phyloP scores from a whole-genome alignment of 2,113 vertebrate genomes.

The Callithrix jacchus region DNA sequence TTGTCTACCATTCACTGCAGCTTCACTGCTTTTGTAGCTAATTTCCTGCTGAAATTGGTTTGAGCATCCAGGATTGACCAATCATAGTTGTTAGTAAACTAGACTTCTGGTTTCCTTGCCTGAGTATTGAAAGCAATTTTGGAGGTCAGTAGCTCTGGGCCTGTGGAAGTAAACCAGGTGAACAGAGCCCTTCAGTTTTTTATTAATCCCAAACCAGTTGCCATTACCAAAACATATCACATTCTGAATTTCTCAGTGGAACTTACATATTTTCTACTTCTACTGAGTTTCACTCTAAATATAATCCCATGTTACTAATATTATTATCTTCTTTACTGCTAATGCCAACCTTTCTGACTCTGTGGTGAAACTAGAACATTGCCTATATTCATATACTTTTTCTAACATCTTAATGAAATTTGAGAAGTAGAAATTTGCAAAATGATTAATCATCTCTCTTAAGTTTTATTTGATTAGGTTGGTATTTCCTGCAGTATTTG shows the following conservation, averaged over 20 bases:
- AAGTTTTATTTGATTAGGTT: no score
- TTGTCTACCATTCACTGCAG: background rate
- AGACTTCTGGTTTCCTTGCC: background rate
- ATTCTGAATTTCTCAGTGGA: background rate
- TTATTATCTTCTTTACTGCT: background rate
- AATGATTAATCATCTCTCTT: background rate
- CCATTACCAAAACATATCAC: background rate
- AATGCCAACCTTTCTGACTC: background rate
- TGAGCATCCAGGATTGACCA: background rate
- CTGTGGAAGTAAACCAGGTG: background rate
- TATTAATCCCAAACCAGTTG: background rate
- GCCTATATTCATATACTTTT: background rate
- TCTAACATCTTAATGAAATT: background rate
- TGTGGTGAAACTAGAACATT: background rate
- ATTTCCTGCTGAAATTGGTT: background rate
- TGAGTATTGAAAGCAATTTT: background rate
- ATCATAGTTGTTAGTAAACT: background rate
- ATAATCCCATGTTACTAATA: background rate
- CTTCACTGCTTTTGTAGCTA: background rate
- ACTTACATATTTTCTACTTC: background rate
- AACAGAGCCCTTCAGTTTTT: background rate
- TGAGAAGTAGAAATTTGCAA: background rate
- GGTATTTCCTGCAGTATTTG: background rate
- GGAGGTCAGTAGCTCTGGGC: background rate
- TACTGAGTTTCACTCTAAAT: background rate